Conservation (phyloP, 2,888 invertebrate genomes). For the Diarsia brunnea region DNA sequence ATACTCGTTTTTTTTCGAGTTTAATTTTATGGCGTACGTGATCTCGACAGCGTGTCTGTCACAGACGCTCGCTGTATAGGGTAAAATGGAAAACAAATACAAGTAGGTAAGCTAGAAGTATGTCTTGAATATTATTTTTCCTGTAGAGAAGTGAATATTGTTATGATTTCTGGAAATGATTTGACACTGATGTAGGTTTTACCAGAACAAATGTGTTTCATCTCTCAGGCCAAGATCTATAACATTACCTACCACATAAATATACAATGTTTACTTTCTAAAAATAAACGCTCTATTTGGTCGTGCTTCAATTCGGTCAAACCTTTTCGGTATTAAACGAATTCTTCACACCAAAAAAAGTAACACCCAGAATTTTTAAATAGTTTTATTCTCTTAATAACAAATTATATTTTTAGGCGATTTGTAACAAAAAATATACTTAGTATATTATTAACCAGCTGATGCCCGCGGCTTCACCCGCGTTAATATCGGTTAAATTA, state of each 20-base stretch:
- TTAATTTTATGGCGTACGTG: slow-evolving; percentile 29
- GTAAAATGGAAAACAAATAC: slow-evolving; percentile 24
- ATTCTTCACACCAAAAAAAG: neutral
- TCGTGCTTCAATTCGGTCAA: slow-evolving; percentile 9
- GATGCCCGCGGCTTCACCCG: too few species aligned
- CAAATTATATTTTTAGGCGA: slow-evolving; percentile 10
- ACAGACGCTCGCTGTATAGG: neutral
- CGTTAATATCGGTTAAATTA: too few species aligned
- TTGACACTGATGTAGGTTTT: slow-evolving; percentile 3
- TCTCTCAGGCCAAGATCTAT: neutral
- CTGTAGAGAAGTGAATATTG: slow-evolving; percentile 11
- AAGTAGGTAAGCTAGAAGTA: too few species aligned
- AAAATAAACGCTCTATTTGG: slow-evolving; percentile 12
- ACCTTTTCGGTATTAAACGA: neutral
- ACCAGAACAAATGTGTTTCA: neutral
- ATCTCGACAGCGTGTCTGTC: slow-evolving; percentile 8
- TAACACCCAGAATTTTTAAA: neutral
- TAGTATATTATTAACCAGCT: too few species aligned
- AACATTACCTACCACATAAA: neutral
- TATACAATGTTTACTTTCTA: slow-evolving; percentile 8
- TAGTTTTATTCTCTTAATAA: neutral
- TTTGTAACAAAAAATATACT: neutral
- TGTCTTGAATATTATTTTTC: slow-evolving; percentile 9
- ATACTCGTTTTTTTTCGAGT: neutral
- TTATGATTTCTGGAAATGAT: slow-evolving; percentile 12